Percentiles rank a stretch among this genome's conserved stretches.
Evolutionary conservation across 64 coral and sea anemone genomes (phyloP).

Genomic region (Porites lutea): DNA sequence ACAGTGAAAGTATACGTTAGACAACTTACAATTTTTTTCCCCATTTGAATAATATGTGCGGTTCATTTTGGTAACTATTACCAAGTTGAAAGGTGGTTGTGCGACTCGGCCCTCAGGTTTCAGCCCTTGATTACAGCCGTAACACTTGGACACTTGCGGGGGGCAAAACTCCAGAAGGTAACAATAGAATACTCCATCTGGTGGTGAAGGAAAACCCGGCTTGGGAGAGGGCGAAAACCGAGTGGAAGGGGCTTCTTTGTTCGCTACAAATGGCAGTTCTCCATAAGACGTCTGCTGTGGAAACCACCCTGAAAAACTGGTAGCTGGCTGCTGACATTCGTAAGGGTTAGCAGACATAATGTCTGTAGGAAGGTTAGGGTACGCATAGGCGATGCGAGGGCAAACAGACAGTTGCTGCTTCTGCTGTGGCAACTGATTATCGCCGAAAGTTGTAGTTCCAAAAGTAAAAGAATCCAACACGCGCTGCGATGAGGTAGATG

Average conservation of each 20-base stretch:
- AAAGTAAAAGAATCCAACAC: too few relatives aligned
- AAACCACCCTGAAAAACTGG: background rate
- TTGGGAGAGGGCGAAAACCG: background rate
- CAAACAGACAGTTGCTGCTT: background rate
- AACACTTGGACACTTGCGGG: conserved; percentile 2
- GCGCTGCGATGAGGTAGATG: too few relatives aligned
- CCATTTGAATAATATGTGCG: too few relatives aligned
- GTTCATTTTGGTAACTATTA: too few relatives aligned
- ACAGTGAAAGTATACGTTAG: too few relatives aligned
- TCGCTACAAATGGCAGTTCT: background rate
- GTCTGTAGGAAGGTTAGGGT: background rate
- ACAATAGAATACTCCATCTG: background rate
- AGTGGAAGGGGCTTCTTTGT: background rate
- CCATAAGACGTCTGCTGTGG: background rate
- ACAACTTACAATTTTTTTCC: too few relatives aligned
- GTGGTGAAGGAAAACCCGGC: conserved; percentile 10
- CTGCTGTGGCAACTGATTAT: background rate
- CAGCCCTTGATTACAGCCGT: background rate
- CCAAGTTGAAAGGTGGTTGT: conserved; percentile 1
- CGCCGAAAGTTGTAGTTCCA: too few relatives aligned
- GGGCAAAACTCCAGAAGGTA: conserved; percentile 3
- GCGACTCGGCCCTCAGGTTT: background rate
- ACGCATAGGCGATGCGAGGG: background rate
- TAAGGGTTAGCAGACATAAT: background rate
- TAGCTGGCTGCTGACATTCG: background rate